Percentiles rank a stretch among this genome's conserved stretches.
Evolutionary conservation across 1,140 invertebrate species (phyloP).

Genomic region (Helicorthomorpha holstii): DNA sequence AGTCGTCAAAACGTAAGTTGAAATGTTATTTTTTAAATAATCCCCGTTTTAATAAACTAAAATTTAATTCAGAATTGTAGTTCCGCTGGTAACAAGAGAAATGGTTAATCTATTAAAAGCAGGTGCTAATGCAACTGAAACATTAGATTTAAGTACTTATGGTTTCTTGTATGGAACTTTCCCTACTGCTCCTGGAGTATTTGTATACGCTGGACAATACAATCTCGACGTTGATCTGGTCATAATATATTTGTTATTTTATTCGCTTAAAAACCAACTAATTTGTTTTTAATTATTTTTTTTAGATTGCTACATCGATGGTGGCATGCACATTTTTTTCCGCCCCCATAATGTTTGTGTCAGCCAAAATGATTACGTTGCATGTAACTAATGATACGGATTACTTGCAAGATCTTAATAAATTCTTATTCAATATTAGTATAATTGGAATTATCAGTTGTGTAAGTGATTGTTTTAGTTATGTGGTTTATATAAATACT

Average conservation of each 20-base stretch:
- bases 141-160: conserved; percentile 67
- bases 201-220: conserved; percentile 82
- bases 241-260: conserved; percentile 21
- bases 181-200: conserved; percentile 83
- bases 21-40: background rate
- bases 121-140: conserved; percentile 48
- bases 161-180: conserved; percentile 93
- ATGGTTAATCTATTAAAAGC: conserved; percentile 54
- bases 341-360: conserved; percentile 85
- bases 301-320: conserved; percentile 75
- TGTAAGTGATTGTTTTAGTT: conserved; percentile 23
- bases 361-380: conserved; percentile 75
- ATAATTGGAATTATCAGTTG: conserved; percentile 53
- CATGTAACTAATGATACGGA: conserved; percentile 38
- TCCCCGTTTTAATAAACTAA: conserved; percentile 4
- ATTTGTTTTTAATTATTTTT: conserved; percentile 4
- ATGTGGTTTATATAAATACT: background rate
- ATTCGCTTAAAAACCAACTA: background rate
- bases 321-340: conserved; percentile 85
- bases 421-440: conserved; percentile 66
- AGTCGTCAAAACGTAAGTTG: conserved; percentile 67
- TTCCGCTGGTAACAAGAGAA: conserved; percentile 75
- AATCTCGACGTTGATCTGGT: conserved; percentile 69
- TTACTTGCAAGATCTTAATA: conserved; percentile 53
- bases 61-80: conserved; percentile 52